Evolutionary conservation across 2,888 invertebrate species (phyloP).

Genomic region (Ophioninae sp.): DNA sequence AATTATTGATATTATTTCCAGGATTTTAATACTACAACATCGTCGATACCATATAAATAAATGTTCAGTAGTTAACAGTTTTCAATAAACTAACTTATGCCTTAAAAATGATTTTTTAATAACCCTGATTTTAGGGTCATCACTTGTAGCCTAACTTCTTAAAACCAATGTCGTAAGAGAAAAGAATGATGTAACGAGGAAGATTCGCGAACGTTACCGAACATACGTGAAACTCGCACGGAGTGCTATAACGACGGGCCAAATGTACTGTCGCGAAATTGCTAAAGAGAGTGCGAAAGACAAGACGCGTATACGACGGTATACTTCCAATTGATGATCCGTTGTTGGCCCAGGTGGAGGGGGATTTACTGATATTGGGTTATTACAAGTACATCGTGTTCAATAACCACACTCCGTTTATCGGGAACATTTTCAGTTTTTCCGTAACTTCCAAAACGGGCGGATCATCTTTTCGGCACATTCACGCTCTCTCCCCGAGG

Average conservation of each 20-base stretch:
- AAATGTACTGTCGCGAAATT: conserved; percentile 39
- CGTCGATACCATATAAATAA: too few relatives aligned
- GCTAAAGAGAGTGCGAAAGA: conserved; percentile 6
- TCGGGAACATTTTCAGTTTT: conserved; percentile 61
- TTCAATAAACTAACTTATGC: too few relatives aligned
- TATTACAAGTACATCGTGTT: conserved; percentile 61
- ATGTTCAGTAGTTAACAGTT: too few relatives aligned
- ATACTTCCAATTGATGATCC: conserved; percentile 38
- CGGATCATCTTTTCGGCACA: conserved; percentile 33
- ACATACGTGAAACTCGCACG: not conserved
- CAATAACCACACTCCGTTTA: conserved; percentile 63
- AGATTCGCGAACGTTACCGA: not conserved
- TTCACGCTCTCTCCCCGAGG: conserved; percentile 4
- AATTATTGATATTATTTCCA: too few relatives aligned
- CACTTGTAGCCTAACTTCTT: not conserved
- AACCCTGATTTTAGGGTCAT: too few relatives aligned
- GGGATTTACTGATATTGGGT: conserved; percentile 58
- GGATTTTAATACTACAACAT: too few relatives aligned
- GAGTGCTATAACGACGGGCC: conserved; percentile 9
- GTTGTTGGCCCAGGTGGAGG: conserved; percentile 37
- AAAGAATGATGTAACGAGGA: conserved; percentile 7
- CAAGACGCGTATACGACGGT: conserved; percentile 17
- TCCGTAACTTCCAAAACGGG: conserved; percentile 60
- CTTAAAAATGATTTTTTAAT: too few relatives aligned
- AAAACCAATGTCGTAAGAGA: not conserved